phyloP scores from a whole-genome alignment of 2,888 invertebrate genomes.

The Dynastes hyllus region DNA sequence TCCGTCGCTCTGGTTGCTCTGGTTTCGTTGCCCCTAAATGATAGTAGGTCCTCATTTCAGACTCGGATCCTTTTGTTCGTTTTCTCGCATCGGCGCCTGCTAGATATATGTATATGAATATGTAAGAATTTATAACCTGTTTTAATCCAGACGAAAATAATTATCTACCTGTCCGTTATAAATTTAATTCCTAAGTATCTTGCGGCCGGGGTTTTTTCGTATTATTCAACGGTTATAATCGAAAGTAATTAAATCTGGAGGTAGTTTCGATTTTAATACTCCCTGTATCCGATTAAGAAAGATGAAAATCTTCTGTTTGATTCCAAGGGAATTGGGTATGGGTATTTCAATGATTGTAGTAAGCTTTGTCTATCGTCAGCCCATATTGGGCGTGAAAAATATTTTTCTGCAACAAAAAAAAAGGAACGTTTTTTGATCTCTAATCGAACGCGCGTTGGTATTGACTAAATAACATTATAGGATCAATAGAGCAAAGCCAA shows the following conservation, averaged over 20 bases:
- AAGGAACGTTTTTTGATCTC: too few relatives aligned
- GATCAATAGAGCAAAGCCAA: too few relatives aligned
- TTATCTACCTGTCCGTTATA: conserved; percentile 40
- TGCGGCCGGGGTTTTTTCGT: conserved; percentile 1
- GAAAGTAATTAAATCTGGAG: conserved; percentile 2
- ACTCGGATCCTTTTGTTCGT: conserved; percentile 12
- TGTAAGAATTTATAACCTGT: conserved; percentile 37
- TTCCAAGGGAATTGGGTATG: too few relatives aligned
- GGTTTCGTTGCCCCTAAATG: conserved; percentile 1
- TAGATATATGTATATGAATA: conserved; percentile 32
- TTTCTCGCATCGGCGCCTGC: conserved; percentile 31
- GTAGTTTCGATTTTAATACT: not conserved
- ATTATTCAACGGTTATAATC: conserved; percentile 12
- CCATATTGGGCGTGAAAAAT: too few relatives aligned
- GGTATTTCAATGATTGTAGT: too few relatives aligned
- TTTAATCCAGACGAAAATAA: conserved; percentile 40
- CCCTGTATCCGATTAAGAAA: not conserved
- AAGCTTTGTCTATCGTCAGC: too few relatives aligned
- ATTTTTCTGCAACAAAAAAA: too few relatives aligned
- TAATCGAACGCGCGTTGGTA: too few relatives aligned
- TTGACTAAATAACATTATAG: too few relatives aligned
- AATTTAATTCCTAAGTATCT: conserved; percentile 36
- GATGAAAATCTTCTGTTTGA: not conserved
- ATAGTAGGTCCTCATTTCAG: conserved; percentile 2
- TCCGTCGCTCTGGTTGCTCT: not conserved